Conservation (phyloP, 2,797 vertebrate genomes). For the Hozukius guyotensis region DNA sequence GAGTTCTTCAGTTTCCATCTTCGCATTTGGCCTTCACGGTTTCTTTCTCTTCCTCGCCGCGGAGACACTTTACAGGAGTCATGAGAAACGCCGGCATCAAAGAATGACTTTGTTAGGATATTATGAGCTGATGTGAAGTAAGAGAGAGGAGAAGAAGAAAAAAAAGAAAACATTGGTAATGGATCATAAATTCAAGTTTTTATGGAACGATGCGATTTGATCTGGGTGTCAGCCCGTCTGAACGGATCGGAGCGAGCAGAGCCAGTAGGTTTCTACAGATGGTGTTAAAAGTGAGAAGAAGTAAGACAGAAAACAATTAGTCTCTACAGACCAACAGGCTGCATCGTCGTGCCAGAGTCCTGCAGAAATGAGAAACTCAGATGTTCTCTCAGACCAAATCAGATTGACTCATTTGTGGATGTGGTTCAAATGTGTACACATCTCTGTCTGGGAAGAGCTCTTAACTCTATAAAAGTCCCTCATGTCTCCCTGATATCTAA, state of each 20-base stretch:
- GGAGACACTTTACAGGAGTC: constrained; percentile 62
- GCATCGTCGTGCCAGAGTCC: constrained; percentile 30
- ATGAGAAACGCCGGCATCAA: constrained; percentile 73
- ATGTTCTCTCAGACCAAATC: constrained; percentile 56
- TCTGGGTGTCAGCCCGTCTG: constrained; percentile 78
- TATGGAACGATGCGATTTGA: constrained; percentile 76
- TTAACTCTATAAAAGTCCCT: constrained; percentile 38
- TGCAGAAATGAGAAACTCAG: constrained; percentile 58
- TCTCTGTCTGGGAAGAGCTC: constrained; percentile 48
- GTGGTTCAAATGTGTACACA: constrained; percentile 43
- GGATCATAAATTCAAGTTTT: constrained; percentile 78
- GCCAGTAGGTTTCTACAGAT: constrained; percentile 69
- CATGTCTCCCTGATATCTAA: neutral
- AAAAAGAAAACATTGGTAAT: constrained; percentile 75
- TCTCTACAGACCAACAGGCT: constrained; percentile 44
- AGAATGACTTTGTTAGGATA: constrained; percentile 76
- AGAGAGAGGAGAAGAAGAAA: neutral
- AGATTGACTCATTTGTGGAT: constrained; percentile 72
- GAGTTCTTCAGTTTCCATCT: constrained; percentile 79
- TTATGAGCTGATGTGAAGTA: constrained; percentile 61
- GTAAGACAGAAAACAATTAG: constrained; percentile 64
- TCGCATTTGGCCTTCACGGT: constrained; percentile 74
- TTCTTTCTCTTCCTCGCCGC: constrained; percentile 40
- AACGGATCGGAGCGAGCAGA: constrained; percentile 39
- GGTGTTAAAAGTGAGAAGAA: constrained; percentile 51